A percentile compares a stretch with the other conserved stretches of the same genome.
Evolutionary conservation across 2,113 vertebrate genomes (phyloP).

Genomic region (Cranoglanis bouderius): DNA sequence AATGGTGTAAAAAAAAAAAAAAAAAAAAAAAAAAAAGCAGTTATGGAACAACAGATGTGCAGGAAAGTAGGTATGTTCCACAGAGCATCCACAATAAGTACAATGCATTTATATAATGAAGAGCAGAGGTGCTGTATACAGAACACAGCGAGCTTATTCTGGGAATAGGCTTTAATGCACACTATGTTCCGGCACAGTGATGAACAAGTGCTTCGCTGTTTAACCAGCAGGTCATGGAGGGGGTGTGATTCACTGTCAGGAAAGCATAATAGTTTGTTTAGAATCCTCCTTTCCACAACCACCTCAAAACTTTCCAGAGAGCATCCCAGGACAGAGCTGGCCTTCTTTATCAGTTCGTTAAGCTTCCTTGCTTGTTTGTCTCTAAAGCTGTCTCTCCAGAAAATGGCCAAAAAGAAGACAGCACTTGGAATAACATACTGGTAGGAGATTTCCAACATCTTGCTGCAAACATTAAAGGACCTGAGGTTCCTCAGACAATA

Average conservation of each 20-base stretch:
- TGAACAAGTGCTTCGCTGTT: background rate
- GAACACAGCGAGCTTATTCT: background rate
- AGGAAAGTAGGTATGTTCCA: background rate
- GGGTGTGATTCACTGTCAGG: background rate
- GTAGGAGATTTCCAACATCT: background rate
- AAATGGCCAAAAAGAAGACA: background rate
- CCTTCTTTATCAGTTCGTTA: background rate
- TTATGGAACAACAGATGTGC: no score
- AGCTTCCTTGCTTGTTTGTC: background rate
- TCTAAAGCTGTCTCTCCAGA: background rate
- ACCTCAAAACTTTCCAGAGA: background rate
- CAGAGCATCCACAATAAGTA: no score
- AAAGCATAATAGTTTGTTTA: background rate
- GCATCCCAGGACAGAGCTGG: background rate
- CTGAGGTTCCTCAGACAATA: background rate
- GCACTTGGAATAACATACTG: background rate
- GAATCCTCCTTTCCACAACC: background rate
- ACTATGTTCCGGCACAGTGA: background rate
- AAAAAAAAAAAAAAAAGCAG: no score
- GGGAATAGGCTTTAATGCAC: background rate
- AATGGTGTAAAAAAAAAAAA: no score
- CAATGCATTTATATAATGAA: background rate
- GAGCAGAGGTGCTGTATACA: background rate
- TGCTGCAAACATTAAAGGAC: background rate
- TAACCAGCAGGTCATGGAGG: background rate